Base-by-base conservation (phyloP, 2,888 invertebrate species). In the Fissipunctia ypsillon region DNA sequence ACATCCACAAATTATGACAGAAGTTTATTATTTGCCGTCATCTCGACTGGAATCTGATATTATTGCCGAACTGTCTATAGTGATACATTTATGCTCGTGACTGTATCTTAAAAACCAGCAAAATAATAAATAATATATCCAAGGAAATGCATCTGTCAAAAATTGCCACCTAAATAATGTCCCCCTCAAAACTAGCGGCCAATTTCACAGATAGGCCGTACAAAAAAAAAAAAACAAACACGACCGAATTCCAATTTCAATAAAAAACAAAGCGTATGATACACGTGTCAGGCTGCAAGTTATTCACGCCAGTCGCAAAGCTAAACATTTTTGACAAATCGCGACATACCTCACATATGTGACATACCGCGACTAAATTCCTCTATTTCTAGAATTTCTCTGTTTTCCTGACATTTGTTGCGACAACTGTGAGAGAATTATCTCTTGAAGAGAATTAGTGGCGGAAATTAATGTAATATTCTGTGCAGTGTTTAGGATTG, bases 251-350 rank as follows among this genome's bases (percentile, higher is more conserved):
- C 50, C 28, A 50, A 64, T 59, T 52, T 73, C 31, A 73, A 73
- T 35, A 61, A 74, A 76, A 60, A 48, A 12, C 0, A 45, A 50
- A 71, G 63, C 43, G 56, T 63, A 50, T 80, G 43, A 52, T 22
- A 79, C 25, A 76, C 35, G 25, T 61, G 61, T 73, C 61, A 19
- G 1, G 41, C 19, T 31, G 7, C 22, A 38, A 81, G 31, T 54
- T 80, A 50, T 74, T 65, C 38, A 43, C 50, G 41, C 19, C 22
- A 14, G 22, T 60, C 28, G n/a, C 10, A 48, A 25, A 75, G 50
- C 22, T 61, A 50, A 81, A 75, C 31, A 31, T 81, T 80, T 80
- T 48, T 25, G 6, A 54, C 25, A 75, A 52, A 61, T 63, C 41
- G n/a, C 35, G 7, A 35, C 38, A 25, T 41, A 38, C 38, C 1